phyloP scores from a whole-genome alignment of 1,140 invertebrate genomes.

The Tetramorium parvispinum region DNA sequence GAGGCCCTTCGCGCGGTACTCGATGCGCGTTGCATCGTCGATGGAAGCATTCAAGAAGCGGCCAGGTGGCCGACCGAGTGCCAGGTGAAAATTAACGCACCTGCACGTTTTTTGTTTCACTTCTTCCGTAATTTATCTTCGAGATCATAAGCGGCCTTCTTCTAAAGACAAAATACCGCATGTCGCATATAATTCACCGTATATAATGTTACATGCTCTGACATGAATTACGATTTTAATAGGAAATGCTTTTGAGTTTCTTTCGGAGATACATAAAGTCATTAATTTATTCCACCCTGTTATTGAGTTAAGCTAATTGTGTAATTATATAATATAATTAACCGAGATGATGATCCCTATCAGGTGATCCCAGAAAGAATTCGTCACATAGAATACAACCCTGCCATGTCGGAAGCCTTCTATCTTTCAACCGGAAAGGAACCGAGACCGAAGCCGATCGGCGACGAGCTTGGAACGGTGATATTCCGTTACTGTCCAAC shows the following conservation, averaged over 20 bases:
- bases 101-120: not conserved
- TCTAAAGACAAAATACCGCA: not conserved
- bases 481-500: conserved; percentile 95
- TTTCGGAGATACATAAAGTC: not conserved
- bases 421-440: conserved; percentile 92
- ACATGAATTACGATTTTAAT: not conserved
- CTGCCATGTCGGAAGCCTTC: conserved; percentile 91
- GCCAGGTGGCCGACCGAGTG: conserved; percentile 95
- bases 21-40: conserved; percentile 82
- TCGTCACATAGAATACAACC: conserved; percentile 91
- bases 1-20: conserved; percentile 74
- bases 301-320: not conserved
- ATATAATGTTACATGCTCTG: not conserved
- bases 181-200: not conserved
- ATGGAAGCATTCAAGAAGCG: conserved; percentile 89
- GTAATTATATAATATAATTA: conserved; percentile 37
- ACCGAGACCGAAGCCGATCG: conserved; percentile 92
- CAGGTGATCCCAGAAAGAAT: conserved; percentile 94
- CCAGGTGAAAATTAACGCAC: conserved; percentile 87
- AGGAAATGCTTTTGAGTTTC: not conserved
- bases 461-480: conserved; percentile 93
- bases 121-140: not conserved
- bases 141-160: not conserved
- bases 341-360: conserved; percentile 43
- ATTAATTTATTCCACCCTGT: not conserved